Percentiles rank a stretch among this genome's conserved stretches.
These are phyloP conservation scores for Automeris io DNA, from an alignment of 2,888 invertebrate species.

Conservation along the genomic window DNA sequence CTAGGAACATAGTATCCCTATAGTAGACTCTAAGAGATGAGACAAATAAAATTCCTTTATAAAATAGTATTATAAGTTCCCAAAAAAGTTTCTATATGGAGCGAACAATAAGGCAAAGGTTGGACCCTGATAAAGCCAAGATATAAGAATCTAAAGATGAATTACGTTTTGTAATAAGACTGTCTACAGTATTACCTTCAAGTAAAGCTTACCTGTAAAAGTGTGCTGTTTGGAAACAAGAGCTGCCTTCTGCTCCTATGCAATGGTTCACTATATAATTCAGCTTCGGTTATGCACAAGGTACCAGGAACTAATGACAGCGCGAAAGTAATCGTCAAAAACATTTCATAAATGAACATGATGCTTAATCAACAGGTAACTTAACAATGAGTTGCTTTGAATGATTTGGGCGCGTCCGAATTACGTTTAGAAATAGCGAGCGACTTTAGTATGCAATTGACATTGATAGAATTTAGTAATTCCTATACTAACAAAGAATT, in stretches of 20 bases:
- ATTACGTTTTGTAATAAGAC: too few relatives aligned
- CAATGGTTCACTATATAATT: slow-evolving; percentile 21
- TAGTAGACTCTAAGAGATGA: too few relatives aligned
- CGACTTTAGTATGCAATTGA: slow-evolving; percentile 7
- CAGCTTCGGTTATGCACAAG: slow-evolving; percentile 22
- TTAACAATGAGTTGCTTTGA: slow-evolving; percentile 12
- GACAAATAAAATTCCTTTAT: too few relatives aligned
- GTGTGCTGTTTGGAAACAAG: slow-evolving; percentile 48
- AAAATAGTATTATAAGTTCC: too few relatives aligned
- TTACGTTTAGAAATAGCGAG: slow-evolving; percentile 8
- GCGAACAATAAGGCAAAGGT: too few relatives aligned
- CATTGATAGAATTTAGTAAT: slow-evolving; percentile 7
- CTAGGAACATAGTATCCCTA: too few relatives aligned
- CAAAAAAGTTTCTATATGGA: too few relatives aligned
- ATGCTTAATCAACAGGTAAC: slow-evolving; percentile 8
- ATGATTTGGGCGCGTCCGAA: slow-evolving; percentile 5
- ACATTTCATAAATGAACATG: slow-evolving; percentile 14
- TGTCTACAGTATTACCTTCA: too few relatives aligned
- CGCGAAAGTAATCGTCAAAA: slow-evolving; percentile 12
- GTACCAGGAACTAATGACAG: slow-evolving; percentile 8
- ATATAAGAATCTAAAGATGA: too few relatives aligned
- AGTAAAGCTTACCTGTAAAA: slow-evolving; percentile 52
- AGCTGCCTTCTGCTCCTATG: slow-evolving; percentile 47
- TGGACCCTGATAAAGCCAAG: too few relatives aligned
- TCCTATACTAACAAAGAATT: background rate